Evolutionary conservation across 2,797 vertebrate genomes (phyloP), one percentile per base, ranked within the genome.

Genomic region (Chelon auratus): DNA sequence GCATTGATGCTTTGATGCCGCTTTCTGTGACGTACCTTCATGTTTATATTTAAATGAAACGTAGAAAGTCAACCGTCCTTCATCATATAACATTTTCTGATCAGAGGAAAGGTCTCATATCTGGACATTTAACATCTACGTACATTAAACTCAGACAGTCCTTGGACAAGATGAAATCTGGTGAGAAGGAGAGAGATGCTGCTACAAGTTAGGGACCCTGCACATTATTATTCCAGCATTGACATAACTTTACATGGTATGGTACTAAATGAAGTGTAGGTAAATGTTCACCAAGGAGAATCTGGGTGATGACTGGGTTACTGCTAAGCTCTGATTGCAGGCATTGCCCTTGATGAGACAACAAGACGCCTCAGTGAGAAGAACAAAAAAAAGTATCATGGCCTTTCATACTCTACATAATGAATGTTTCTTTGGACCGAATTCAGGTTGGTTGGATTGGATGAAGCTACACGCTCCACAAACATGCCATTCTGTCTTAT

Each of bases 1-100:
- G 51, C 50, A 53, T n/a, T 83, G 66, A 52, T 77, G 50, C 65
- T 60, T 61, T 56, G 10, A 61, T 68, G 42, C 50, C 60, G 42
- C 36, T 24, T 55, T 22, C n/a, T 33, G 42, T 43, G 14, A 11
- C 8, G 42, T 30, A 20, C 45, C 8, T 15, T 53, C 4, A 33
- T 3, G 7, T 74, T 52, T 26, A 3, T 14, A 42, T 69, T 47
- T 48, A 24, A 47, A 14, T 55, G 3, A 30, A 57, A 57, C 15
- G 13, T 62, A 57, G 12, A 48, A 37, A 64, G 5, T 55, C 24
- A 36, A 9, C 33, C 37, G 13, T 9, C 17, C 4, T 43, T 17
- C 4, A 43, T 17, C 14, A 3, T 17, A 7, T 7, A 43, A 43
- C 15, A 43, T 17, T 17, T 43, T 43, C 42, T 17, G 6, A 43